Evolutionary conservation across 2,113 vertebrate species (phyloP), one percentile per base, ranked within the genome.

Genomic region (Cercopithecus mona): DNA sequence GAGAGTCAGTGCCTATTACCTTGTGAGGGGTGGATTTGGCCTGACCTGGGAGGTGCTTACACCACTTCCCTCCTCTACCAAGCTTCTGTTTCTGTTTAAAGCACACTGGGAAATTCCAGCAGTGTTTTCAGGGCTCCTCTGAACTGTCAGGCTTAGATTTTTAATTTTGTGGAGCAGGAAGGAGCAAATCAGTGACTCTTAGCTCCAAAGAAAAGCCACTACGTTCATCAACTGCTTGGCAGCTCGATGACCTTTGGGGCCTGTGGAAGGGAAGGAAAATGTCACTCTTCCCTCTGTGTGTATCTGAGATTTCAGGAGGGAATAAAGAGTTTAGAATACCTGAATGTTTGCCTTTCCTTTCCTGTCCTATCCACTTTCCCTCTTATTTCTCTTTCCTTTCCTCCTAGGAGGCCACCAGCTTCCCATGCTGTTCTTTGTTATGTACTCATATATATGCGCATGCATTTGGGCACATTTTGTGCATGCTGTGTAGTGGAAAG

Each of bases 31-130:
- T 78, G 89, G 64, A 76, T 88, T 82, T 88, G 82, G 92, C 90
- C 88, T 97, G 97, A 94, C 94, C 97, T 93, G 59, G 52, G 94
- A 95, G 86, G 85, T 83, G 32, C 95, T 92, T 59, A 83, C 38
- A 90, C 90, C 75, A 72, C 73, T 91, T 90, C 88, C 84, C 96
- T 97, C 55, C 68, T 96, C 73, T 98, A 97, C 98, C 98, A 57
- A 87, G 97, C 98, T 99, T 99, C 99, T 99, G 99, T 99, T 98
- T 99, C 98, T 98, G 97, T 98, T 99, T 99, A 99, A 97, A 99
- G 95, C 68, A 4, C 81, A 0, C 98, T 98, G 97, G 98, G 96
- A 98, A 98, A 98, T 98, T 98, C 98, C 98, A 98, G 98, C 97
- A 40, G 96, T 82, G 73, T 96, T 97, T 98, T 98, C 98, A 96